Percentiles rank a stretch among this genome's conserved stretches.
Evolutionary conservation across 2,113 vertebrate species (phyloP).

Genomic region (Toxotes jaculatrix): DNA sequence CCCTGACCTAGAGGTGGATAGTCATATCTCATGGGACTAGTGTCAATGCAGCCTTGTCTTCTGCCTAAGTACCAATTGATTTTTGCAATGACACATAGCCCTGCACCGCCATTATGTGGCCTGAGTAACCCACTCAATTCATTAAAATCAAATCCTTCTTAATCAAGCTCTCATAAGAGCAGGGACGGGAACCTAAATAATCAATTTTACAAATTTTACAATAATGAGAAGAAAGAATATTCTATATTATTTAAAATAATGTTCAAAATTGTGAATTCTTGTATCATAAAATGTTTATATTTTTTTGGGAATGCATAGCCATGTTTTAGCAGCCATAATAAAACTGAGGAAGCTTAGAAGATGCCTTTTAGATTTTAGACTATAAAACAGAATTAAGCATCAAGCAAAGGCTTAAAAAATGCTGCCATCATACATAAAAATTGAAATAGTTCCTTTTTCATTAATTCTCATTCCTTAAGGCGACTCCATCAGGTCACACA

Average conservation of each 20-base stretch:
- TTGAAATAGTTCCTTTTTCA: slow-evolving; percentile 24
- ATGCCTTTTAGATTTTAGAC: neutral
- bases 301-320: neutral
- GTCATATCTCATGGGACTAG: slow-evolving; percentile 64
- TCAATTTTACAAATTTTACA: neutral
- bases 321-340: neutral
- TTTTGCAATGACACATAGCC: slow-evolving; percentile 66
- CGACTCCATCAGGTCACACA: slow-evolving; percentile 45
- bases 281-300: neutral
- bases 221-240: neutral
- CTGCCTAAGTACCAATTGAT: slow-evolving; percentile 75
- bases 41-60: slow-evolving; percentile 72
- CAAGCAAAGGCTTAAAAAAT: slow-evolving; percentile 11
- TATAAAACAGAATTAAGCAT: slow-evolving; percentile 24
- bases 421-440: slow-evolving; percentile 18
- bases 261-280: neutral
- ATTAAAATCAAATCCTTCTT: slow-evolving; percentile 57
- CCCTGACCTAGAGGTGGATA: slow-evolving; percentile 55
- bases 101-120: slow-evolving; percentile 50
- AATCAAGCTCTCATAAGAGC: slow-evolving; percentile 23
- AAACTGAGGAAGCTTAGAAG: too few species aligned
- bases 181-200: neutral
- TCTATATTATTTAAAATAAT: neutral
- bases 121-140: slow-evolving; percentile 51
- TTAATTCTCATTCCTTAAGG: slow-evolving; percentile 28